phyloP scores from a whole-genome alignment of 2,113 vertebrate species.

The Myotis davidii region DNA sequence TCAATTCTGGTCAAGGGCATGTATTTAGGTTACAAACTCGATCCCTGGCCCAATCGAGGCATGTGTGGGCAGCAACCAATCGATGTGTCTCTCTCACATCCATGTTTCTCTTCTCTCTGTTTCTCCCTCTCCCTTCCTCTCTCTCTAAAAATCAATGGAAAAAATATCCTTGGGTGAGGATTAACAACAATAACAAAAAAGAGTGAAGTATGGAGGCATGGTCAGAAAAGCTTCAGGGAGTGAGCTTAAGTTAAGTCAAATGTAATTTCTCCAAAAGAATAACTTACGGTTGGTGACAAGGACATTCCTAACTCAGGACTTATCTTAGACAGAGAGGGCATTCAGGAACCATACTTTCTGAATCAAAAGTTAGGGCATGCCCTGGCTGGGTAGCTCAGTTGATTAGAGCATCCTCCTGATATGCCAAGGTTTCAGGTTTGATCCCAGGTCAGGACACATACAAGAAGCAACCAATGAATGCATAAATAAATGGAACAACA shows the following conservation, averaged over 20 bases:
- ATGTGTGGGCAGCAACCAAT: too few relatives aligned
- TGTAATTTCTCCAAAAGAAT: neutral
- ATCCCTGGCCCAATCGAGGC: too few relatives aligned
- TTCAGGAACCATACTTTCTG: neutral
- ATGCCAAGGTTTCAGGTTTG: neutral
- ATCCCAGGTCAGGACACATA: neutral
- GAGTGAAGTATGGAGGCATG: neutral
- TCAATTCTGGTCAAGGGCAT: too few relatives aligned
- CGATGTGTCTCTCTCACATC: too few relatives aligned
- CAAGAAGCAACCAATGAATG: neutral
- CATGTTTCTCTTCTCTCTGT: too few relatives aligned
- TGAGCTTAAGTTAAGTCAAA: slow-evolving; percentile 27
- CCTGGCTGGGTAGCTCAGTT: neutral
- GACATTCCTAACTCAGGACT: neutral
- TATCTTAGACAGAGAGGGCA: neutral
- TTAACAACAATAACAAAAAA: too few relatives aligned
- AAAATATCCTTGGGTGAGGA: too few relatives aligned
- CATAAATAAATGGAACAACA: neutral
- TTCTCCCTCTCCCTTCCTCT: too few relatives aligned
- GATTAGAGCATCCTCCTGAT: neutral
- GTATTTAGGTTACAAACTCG: too few relatives aligned
- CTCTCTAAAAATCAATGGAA: too few relatives aligned
- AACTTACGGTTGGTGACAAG: neutral
- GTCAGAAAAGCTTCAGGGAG: neutral
- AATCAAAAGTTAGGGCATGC: neutral